Conservation (phyloP, 2,888 invertebrate genomes). For the Drosophila pseudotakahashii region DNA sequence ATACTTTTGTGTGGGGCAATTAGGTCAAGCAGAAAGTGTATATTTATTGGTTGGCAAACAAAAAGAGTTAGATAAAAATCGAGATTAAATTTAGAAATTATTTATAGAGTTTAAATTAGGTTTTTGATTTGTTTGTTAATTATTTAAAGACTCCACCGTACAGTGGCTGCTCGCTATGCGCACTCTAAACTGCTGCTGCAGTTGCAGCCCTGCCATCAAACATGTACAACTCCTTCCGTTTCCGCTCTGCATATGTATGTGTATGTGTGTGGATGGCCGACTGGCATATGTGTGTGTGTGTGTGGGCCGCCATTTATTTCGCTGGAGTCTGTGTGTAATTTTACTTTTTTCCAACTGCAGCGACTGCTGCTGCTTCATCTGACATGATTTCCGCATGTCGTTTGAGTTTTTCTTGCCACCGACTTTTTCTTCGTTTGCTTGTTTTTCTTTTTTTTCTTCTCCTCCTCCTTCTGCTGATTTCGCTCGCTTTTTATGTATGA, state of each 20-base stretch:
- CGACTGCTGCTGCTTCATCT: constrained; percentile 67
- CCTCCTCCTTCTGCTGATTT: constrained; percentile 16
- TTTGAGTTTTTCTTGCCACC: constrained; percentile 62
- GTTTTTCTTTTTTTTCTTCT: constrained; percentile 24
- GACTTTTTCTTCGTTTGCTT: constrained; percentile 46
- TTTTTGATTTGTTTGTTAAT: background rate
- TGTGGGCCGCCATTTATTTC: constrained; percentile 62
- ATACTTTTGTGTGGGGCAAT: background rate
- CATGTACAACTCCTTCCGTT: constrained; percentile 69
- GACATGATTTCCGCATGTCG: constrained; percentile 79
- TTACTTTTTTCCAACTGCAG: constrained; percentile 34
- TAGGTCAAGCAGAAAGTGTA: background rate
- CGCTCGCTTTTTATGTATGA: constrained; percentile 35
- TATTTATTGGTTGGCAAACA: background rate
- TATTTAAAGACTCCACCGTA: constrained; percentile 16
- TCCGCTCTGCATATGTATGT: constrained; percentile 44
- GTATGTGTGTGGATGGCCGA: constrained; percentile 20
- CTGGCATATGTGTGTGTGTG: constrained; percentile 29
- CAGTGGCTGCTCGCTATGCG: constrained; percentile 31
- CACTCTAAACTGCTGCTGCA: constrained; percentile 27
- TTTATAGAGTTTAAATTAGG: too few relatives aligned
- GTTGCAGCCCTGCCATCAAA: constrained; percentile 48
- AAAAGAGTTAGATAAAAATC: background rate
- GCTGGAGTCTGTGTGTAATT: constrained; percentile 33
- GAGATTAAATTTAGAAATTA: too few relatives aligned